Evolutionary conservation across 2,888 invertebrate genomes (phyloP).

Genomic region (Euplagia quadripunctaria): DNA sequence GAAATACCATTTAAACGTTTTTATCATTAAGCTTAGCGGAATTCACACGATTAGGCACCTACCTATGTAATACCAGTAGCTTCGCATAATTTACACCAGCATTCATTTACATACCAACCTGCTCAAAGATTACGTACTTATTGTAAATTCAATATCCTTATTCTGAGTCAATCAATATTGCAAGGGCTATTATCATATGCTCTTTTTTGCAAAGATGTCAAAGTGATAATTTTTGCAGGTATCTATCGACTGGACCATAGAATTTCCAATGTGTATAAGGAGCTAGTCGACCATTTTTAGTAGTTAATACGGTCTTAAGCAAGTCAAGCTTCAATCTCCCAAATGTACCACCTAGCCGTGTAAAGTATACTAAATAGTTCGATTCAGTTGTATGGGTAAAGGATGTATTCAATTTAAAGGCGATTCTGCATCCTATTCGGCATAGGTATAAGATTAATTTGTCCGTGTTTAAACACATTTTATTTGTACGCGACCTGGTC

Average conservation of each 20-base stretch:
- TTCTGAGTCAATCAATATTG: not conserved
- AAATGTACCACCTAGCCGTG: not conserved
- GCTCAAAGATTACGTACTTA: not conserved
- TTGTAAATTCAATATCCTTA: not conserved
- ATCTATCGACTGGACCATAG: not conserved
- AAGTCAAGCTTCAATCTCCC: no score
- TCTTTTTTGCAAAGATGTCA: not conserved
- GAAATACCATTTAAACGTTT: not conserved
- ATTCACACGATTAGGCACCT: not conserved
- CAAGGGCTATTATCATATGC: not conserved
- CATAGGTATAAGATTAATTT: not conserved
- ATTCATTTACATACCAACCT: slow-evolving; percentile 8
- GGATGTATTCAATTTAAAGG: not conserved
- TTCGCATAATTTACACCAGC: not conserved
- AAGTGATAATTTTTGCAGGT: not conserved
- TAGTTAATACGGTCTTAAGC: no score
- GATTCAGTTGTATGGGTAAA: not conserved
- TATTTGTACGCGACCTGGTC: not conserved
- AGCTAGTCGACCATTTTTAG: not conserved
- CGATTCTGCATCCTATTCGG: not conserved
- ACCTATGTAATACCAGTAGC: slow-evolving; percentile 12
- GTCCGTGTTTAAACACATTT: not conserved
- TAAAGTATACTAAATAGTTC: not conserved
- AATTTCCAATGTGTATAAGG: not conserved
- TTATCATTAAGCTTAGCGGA: not conserved